phyloP scores from a whole-genome alignment of 2,888 invertebrate genomes.

The Zootermopsis nevadensis region DNA sequence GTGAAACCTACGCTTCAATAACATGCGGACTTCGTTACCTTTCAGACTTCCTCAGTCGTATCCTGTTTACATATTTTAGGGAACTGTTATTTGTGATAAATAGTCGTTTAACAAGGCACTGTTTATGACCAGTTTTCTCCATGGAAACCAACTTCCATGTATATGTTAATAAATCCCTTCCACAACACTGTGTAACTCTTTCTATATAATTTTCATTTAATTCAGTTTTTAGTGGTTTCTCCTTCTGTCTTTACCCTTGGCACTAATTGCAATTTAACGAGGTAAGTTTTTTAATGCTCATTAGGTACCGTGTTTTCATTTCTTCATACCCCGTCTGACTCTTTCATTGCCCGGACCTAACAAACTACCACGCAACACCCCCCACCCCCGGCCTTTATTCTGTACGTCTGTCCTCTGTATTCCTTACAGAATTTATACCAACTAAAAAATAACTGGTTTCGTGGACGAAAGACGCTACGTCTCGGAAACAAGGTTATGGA shows the following conservation, averaged over 20 bases:
- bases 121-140: not conserved
- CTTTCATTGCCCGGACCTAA: not conserved
- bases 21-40: too few relatives aligned
- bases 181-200: not conserved
- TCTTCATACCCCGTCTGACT: not conserved
- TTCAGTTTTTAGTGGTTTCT: not conserved
- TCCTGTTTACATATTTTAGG: not conserved
- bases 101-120: not conserved
- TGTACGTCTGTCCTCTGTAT: not conserved
- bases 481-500: too few relatives aligned
- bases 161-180: not conserved
- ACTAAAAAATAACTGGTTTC: not conserved
- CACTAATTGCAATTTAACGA: conserved; percentile 30
- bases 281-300: conserved; percentile 24
- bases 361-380: not conserved
- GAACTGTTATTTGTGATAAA: not conserved
- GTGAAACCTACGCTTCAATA: too few relatives aligned
- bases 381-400: not conserved
- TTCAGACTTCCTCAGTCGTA: too few relatives aligned
- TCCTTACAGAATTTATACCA: not conserved
- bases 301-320: not conserved
- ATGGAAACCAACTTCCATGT: not conserved
- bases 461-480: too few relatives aligned
- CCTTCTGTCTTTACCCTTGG: not conserved
- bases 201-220: conserved; percentile 8